Conservation (phyloP, 2,113 vertebrate species). For the Leucoraja erinaceus region DNA sequence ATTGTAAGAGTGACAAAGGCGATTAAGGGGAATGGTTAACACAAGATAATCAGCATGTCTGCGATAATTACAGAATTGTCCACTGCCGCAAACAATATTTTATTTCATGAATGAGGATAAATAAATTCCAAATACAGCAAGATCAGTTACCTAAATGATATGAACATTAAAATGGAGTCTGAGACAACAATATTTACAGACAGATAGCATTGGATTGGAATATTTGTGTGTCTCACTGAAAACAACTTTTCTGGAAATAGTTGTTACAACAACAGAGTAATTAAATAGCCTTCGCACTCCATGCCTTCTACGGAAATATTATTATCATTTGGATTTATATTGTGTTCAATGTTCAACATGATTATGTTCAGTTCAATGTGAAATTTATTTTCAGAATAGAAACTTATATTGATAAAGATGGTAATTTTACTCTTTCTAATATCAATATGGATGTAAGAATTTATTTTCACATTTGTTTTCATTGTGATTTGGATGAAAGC, state of each 20-base stretch:
- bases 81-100: background rate
- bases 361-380: background rate
- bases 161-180: background rate
- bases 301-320: background rate
- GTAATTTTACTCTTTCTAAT: background rate
- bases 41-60: background rate
- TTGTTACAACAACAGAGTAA: background rate
- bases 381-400: background rate
- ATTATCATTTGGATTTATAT: background rate
- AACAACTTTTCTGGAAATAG: background rate
- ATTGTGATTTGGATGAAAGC: background rate
- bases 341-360: slow-evolving; percentile 7
- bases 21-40: background rate
- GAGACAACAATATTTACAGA: background rate
- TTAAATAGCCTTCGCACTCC: background rate
- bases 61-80: background rate
- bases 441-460: background rate
- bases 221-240: background rate
- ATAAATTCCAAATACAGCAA: background rate
- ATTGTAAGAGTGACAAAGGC: background rate
- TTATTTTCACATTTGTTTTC: background rate
- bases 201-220: background rate
- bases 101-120: background rate
- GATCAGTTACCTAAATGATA: background rate
- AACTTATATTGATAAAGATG: background rate